Base-by-base conservation (phyloP, 2,888 invertebrate species). In the Aradus depressus region DNA sequence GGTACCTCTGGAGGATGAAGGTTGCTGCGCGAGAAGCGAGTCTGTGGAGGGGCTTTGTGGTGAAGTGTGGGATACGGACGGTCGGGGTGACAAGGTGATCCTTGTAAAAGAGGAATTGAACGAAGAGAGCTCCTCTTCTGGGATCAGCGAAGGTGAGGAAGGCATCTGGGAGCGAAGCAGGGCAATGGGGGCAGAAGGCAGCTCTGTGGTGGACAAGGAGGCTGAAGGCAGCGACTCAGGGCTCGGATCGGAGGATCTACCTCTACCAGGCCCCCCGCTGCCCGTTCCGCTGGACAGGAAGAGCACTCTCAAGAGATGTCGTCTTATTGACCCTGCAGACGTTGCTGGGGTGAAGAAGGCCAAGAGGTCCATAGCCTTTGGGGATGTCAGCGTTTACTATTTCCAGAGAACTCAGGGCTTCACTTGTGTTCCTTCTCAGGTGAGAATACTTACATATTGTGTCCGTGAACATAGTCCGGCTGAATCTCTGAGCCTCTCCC, bases 341-440 rank as follows among this genome's bases (percentile, higher is more conserved):
- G 58, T 57, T 16, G 59, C 62, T 22, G 57, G 57, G 14, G 53
- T 61, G 10, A 68, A 81, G 64, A 84, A 81, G 65, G 77, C 77
- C 64, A 89, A 86, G 69, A 80, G 83, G 61, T 80, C 79, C 37
- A 90, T 96, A 56, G 79, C 82, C 59, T 96, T 96, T 67, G 85
- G 91, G 61, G 84, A 80, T 59, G 95, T 96, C 1, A 90, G 90
- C 18, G 92, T 96, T 8, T 96, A 80, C 69, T 96, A 95, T 70
- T 96, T 97, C 70, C 89, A 90, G 2, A 75, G 96, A 64, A 79
- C 89, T 49, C 90, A 91, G 72, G 91, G 90, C 18, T 89, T 90
- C 69, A 83, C 86, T 31, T 90, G 91, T 70, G 88, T 91, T 56
- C 91, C 91, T 43, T 90, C 90, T 10, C 68, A 67, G 63, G 67